These are phyloP conservation scores for Microchrysa polita DNA, from an alignment of 2,888 invertebrate species.

Conservation along the genomic window DNA sequence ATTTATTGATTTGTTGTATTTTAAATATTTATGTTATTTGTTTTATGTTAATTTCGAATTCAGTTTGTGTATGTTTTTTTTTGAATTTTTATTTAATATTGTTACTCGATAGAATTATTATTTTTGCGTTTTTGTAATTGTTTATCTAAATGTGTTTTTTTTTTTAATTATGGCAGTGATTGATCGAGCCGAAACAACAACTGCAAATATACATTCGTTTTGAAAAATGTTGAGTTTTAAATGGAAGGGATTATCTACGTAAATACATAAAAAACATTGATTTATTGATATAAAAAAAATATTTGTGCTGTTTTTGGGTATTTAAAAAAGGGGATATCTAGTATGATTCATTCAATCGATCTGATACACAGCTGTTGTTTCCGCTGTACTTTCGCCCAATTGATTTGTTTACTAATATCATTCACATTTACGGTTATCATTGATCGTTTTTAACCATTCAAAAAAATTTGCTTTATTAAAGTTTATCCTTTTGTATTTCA, in stretches of 20 bases:
- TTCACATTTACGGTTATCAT: conserved; percentile 22
- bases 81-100: conserved; percentile 11
- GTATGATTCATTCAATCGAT: not conserved
- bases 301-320: not conserved
- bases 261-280: too few species aligned
- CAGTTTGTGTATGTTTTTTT: not conserved
- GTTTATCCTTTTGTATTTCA: conserved; percentile 2
- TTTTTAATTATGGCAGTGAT: conserved; percentile 43
- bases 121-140: conserved; percentile 19
- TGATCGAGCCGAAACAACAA: conserved; percentile 42
- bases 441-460: conserved; percentile 4
- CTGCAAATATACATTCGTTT: conserved; percentile 1
- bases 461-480: not conserved
- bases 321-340: too few species aligned
- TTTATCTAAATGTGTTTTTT: conserved; percentile 33
- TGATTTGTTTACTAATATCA: conserved; percentile 34
- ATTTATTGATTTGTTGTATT: not conserved
- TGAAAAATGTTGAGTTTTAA: not conserved
- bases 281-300: not conserved
- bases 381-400: conserved; percentile 36
- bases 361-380: conserved; percentile 40
- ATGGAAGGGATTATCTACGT: not conserved
- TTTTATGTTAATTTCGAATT: not conserved
- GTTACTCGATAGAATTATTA: conserved; percentile 28
- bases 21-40: not conserved